A percentile compares a stretch with the other conserved stretches of the same genome.
These are phyloP conservation scores for Hexactinellida sp. DNA, from an alignment of 37 sponge, comb jelly and placozoan genomes.

Conservation along the genomic window DNA sequence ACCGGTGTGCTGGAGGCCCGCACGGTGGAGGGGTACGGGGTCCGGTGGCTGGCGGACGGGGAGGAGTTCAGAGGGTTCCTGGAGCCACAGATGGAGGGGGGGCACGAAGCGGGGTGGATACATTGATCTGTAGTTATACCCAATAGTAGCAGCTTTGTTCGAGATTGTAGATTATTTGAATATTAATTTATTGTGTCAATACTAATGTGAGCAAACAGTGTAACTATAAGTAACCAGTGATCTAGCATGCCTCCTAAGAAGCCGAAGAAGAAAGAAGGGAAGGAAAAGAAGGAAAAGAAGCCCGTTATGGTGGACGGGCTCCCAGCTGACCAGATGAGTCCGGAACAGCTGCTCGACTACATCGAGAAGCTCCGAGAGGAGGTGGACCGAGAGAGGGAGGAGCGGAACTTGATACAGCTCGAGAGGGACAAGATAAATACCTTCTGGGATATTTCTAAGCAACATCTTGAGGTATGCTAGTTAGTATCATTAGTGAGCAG, in stretches of 20 bases:
- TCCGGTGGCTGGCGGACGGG: constrained; percentile 52
- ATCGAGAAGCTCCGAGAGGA: constrained; percentile 72
- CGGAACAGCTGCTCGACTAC: constrained; percentile 67
- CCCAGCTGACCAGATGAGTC: constrained; percentile 8
- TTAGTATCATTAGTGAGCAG: neutral
- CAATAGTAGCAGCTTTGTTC: neutral
- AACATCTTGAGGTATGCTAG: constrained; percentile 43
- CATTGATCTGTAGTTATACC: constrained; percentile 26
- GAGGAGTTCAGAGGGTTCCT: constrained; percentile 67
- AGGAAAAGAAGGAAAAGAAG: neutral
- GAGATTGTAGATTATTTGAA: neutral
- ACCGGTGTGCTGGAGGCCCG: constrained; percentile 47
- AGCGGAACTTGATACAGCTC: constrained; percentile 92
- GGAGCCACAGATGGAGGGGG: constrained; percentile 72
- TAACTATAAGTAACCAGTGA: neutral
- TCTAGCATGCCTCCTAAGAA: constrained; percentile 16
- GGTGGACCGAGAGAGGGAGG: constrained; percentile 83
- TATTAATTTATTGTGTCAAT: neutral
- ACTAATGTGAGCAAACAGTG: neutral
- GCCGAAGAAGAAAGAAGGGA: neutral
- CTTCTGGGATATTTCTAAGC: constrained; percentile 97
- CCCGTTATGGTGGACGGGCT: neutral
- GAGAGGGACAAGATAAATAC: constrained; percentile 93
- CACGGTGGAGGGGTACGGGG: constrained; percentile 56
- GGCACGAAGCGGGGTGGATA: constrained; percentile 34